Evolutionary conservation across 2,113 vertebrate species (phyloP).

Genomic region (Morphnarchus princeps): DNA sequence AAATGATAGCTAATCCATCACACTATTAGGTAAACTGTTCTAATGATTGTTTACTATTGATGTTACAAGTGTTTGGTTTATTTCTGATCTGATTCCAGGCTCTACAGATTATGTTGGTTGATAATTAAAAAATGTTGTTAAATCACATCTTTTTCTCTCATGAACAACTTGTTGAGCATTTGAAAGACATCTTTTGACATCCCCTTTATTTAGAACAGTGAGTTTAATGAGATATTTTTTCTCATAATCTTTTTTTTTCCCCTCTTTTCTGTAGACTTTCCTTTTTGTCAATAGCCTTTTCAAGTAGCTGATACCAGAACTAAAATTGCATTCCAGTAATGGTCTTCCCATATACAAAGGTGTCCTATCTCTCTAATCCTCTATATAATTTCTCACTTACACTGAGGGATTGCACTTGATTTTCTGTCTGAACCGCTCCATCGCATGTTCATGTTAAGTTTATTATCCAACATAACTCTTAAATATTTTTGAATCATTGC

Average conservation of each 20-base stretch:
- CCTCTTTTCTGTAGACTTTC: not conserved
- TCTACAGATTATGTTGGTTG: not conserved
- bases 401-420: not conserved
- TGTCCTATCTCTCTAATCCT: not conserved
- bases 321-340: not conserved
- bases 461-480: not conserved
- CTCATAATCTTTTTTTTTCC: not conserved
- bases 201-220: not conserved
- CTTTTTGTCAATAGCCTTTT: not conserved
- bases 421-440: not conserved
- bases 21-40: slow-evolving; percentile 10
- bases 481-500: not conserved
- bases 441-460: not conserved
- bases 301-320: not conserved
- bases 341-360: not conserved
- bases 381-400: not conserved
- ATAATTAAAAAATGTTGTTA: not conserved
- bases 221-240: not conserved
- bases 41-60: not conserved
- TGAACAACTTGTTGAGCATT: not conserved
- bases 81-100: not conserved
- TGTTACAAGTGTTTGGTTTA: slow-evolving; percentile 15
- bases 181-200: not conserved
- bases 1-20: slow-evolving; percentile 32
- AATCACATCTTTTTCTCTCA: not conserved